phyloP scores from a whole-genome alignment of 2,797 vertebrate species.

The Periophthalmus magnuspinnatus region DNA sequence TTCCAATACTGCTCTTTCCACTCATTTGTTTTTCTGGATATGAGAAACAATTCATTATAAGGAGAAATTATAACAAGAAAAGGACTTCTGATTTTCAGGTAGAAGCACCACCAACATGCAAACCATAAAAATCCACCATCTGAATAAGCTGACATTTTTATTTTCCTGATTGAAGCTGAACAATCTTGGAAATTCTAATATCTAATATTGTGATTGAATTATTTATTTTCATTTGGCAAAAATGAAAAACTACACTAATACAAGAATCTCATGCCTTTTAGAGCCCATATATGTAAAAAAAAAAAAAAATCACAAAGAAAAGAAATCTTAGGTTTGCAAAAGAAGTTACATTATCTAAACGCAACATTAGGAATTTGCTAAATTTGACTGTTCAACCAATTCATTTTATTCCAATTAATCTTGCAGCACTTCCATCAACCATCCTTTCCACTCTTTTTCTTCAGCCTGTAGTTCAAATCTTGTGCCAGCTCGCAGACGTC shows the following conservation, averaged over 20 bases:
- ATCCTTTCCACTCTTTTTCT: conserved; percentile 12
- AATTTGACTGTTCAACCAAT: neutral
- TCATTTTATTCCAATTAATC: neutral
- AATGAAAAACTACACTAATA: neutral
- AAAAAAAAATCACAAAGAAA: too few relatives aligned
- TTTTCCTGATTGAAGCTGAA: too few relatives aligned
- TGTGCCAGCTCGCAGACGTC: conserved; percentile 57
- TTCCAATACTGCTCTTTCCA: conserved; percentile 31
- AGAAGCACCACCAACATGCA: neutral
- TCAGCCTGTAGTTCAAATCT: conserved; percentile 57
- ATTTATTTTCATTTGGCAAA: neutral
- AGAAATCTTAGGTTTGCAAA: too few relatives aligned
- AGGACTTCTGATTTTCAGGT: neutral
- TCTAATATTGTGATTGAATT: neutral
- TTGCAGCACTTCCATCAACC: neutral
- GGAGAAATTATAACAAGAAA: neutral
- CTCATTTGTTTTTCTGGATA: neutral
- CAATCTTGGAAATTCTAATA: neutral
- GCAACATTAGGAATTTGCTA: neutral
- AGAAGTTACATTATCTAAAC: neutral
- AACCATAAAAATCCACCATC: neutral
- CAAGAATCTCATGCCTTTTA: neutral
- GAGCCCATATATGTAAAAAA: neutral
- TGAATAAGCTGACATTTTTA: too few relatives aligned
- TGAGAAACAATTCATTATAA: too few relatives aligned